These are phyloP conservation scores for Drosophila virilis DNA, from an alignment of 1,140 invertebrate species.

Conservation along the genomic window DNA sequence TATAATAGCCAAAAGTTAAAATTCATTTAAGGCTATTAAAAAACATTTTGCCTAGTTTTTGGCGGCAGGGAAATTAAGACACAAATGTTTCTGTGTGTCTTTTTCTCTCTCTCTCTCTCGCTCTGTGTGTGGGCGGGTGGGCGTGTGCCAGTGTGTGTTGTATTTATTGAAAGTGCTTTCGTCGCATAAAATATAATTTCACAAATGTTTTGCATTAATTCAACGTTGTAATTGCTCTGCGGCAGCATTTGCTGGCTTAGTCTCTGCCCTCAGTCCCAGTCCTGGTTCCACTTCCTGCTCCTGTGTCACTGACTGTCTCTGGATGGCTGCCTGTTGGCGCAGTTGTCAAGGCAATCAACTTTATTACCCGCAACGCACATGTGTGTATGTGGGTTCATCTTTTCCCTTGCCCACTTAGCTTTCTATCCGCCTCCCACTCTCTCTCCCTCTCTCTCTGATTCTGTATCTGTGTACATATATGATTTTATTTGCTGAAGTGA, in stretches of 20 bases:
- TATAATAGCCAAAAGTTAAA: constrained; percentile 1
- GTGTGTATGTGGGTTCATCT: constrained; percentile 8
- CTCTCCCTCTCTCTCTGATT: not conserved
- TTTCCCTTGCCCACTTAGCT: not conserved
- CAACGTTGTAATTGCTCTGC: constrained; percentile 38
- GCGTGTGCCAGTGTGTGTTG: not conserved
- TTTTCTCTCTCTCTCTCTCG: not conserved
- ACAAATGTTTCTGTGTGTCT: not conserved
- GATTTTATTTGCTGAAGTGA: constrained; percentile 6
- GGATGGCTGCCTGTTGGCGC: constrained; percentile 39
- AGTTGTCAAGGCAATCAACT: constrained; percentile 50
- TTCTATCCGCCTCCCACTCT: no score
- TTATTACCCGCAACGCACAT: constrained; percentile 50
- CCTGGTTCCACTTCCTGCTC: constrained; percentile 5
- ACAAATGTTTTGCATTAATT: constrained; percentile 46
- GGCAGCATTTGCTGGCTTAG: constrained; percentile 13
- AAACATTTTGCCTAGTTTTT: not conserved
- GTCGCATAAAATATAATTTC: constrained; percentile 34
- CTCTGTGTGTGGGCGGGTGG: not conserved
- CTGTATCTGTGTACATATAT: constrained; percentile 6
- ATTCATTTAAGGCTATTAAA: not conserved
- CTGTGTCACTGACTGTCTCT: constrained; percentile 23
- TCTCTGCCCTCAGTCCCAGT: not conserved
- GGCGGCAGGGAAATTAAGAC: constrained; percentile 1
- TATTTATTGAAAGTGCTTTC: constrained; percentile 10